Conservation (phyloP, 92 coral and sea anemone genomes). For the Epizoanthus stellaris region DNA sequence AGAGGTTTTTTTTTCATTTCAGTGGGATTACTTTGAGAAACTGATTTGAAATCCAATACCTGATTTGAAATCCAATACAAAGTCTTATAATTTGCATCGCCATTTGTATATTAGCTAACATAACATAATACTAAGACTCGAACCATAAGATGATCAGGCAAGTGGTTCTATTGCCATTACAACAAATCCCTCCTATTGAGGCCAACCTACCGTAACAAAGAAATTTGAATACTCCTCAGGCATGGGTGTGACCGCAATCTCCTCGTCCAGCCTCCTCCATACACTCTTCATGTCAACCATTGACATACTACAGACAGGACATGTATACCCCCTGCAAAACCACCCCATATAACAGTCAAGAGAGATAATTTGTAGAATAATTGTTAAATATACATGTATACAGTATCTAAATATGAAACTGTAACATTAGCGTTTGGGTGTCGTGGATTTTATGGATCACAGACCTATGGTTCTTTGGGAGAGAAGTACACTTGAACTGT, state of each 20-base stretch:
- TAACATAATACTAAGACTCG: background rate
- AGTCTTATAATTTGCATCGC: background rate
- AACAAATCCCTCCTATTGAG: background rate
- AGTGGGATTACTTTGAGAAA: too few relatives aligned
- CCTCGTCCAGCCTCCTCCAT: constrained; percentile 79
- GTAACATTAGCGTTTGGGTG: too few relatives aligned
- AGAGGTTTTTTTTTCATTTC: too few relatives aligned
- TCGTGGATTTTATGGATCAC: too few relatives aligned
- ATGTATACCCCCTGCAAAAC: constrained; percentile 77
- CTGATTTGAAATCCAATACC: too few relatives aligned
- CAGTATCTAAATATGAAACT: too few relatives aligned
- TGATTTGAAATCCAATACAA: too few relatives aligned
- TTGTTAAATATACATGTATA: too few relatives aligned
- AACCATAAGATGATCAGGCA: background rate
- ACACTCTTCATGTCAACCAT: constrained; percentile 77
- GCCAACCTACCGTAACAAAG: constrained; percentile 65
- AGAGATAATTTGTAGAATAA: too few relatives aligned
- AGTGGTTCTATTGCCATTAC: background rate
- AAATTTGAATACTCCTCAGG: constrained; percentile 85
- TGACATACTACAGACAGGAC: constrained; percentile 89
- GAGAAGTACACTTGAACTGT: too few relatives aligned
- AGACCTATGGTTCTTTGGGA: too few relatives aligned
- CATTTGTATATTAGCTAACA: background rate
- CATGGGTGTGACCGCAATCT: constrained; percentile 88
- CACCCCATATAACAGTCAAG: background rate